Evolutionary conservation across 1,140 invertebrate species (phyloP).

Genomic region (Chionoecetes opilio): DNA sequence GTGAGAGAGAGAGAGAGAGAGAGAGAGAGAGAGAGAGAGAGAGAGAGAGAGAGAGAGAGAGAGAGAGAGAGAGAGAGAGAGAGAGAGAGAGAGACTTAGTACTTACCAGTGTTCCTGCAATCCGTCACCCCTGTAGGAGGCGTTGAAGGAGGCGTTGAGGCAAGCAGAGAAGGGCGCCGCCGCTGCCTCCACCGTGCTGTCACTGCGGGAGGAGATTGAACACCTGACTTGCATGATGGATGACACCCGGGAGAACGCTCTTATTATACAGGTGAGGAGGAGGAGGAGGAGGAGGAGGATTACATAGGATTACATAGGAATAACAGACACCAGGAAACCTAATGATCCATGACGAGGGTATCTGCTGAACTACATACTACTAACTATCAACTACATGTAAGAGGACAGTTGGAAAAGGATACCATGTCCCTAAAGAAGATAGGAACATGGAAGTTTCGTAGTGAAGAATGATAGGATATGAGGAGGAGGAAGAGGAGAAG

Average conservation of each 20-base stretch:
- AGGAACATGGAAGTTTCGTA: too few species aligned
- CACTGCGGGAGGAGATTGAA: slow-evolving; percentile 45
- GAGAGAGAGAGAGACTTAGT: too few species aligned
- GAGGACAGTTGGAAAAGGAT: too few species aligned
- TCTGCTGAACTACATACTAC: too few species aligned
- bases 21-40: background rate
- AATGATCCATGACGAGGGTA: too few species aligned
- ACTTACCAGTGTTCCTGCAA: background rate
- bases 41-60: background rate
- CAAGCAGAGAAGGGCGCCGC: background rate
- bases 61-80: too few species aligned
- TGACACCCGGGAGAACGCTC: slow-evolving; percentile 40
- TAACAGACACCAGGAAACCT: too few species aligned
- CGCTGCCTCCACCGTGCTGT: background rate
- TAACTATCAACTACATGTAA: too few species aligned
- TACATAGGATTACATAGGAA: too few species aligned
- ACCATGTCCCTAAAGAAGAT: too few species aligned
- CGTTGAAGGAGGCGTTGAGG: background rate
- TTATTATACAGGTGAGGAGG: slow-evolving; percentile 44
- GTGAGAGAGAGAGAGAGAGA: background rate
- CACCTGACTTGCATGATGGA: slow-evolving; percentile 60
- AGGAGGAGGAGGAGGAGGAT: background rate
- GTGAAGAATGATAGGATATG: background rate
- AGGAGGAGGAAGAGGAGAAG: background rate
- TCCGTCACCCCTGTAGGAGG: slow-evolving; percentile 15